Evolutionary conservation across 1,140 invertebrate species (phyloP), one percentile per base, ranked within the genome.

Genomic region (Platyscapa corneri): DNA sequence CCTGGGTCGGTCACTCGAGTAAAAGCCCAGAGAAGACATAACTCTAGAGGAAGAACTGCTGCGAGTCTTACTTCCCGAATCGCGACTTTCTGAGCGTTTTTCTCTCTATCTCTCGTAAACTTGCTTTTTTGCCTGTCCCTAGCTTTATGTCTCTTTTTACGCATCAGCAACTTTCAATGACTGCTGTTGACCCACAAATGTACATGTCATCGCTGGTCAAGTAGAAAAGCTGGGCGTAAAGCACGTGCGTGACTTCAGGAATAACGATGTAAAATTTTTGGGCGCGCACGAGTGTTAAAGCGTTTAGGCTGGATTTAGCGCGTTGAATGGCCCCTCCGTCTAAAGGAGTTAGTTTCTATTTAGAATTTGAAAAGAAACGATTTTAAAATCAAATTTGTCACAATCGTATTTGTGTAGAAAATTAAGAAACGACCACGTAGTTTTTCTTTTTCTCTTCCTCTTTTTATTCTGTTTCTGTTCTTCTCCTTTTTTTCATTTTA

Each of bases 111-210:
- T 80, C 75, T 53, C 75, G 46, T 53, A 49, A 76, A 46, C 23
- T 46, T 5, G 18, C 42, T 27, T 56, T 75, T 53, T 76, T 30
- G 20, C 23, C 30, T 56, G 27, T 32, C 42, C 30, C 20, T 79
- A 23, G 18, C 64, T 32, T 30, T 56, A 30, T 79, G 0, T 7
- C 10, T 34, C 34, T 34, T 34, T 8, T 75, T 34, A 79, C 65
- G 5, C 10, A 56, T 65, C 65, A 30, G 65, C 76, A n/a, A 72
- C 72, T 72, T 37, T 74, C 77, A 80, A 85, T 85, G 83, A 80
- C 77, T 49, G 83, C 77, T 75, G 79, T 81, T 85, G 84, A 81
- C 84, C 84, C 70, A 85, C 70, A 85, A 82, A 65, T 39, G 49
- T 60, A 75, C 3, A 77, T 78, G 56, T 80, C 34, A 56, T 34